Evolutionary conservation across 2,888 invertebrate species (phyloP).

Genomic region (Perithous albicinctus): DNA sequence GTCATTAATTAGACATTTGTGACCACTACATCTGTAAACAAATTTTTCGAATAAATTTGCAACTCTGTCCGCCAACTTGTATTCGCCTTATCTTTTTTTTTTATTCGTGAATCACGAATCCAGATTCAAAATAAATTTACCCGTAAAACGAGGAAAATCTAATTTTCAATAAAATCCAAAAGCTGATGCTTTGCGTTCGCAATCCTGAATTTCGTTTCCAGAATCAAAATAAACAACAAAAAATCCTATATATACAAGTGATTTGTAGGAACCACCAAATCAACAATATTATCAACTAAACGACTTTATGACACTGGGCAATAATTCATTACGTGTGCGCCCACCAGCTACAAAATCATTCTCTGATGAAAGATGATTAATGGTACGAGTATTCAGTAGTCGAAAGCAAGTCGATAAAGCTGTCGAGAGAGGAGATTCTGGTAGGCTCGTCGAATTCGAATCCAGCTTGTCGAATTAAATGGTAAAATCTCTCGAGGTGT

Average conservation of each 20-base stretch:
- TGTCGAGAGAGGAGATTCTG: constrained; percentile 11
- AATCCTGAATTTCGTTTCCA: neutral
- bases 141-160: no score
- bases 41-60: neutral
- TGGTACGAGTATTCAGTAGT: neutral
- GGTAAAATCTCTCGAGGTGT: constrained; percentile 26
- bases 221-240: neutral
- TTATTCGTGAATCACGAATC: no score
- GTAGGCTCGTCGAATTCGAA: neutral
- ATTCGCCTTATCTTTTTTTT: no score
- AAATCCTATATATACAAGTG: neutral
- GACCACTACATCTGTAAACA: no score
- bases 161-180: no score
- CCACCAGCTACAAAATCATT: constrained; percentile 7
- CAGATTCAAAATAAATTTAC: no score
- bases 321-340: constrained; percentile 6
- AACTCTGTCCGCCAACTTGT: neutral
- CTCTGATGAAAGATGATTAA: constrained; percentile 13
- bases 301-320: neutral
- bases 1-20: no score
- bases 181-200: no score
- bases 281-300: neutral
- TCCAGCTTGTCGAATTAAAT: constrained; percentile 19
- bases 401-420: constrained; percentile 24
- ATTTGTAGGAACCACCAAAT: neutral